phyloP scores from a whole-genome alignment of 2,888 invertebrate genomes.

The Amorpha juglandis region DNA sequence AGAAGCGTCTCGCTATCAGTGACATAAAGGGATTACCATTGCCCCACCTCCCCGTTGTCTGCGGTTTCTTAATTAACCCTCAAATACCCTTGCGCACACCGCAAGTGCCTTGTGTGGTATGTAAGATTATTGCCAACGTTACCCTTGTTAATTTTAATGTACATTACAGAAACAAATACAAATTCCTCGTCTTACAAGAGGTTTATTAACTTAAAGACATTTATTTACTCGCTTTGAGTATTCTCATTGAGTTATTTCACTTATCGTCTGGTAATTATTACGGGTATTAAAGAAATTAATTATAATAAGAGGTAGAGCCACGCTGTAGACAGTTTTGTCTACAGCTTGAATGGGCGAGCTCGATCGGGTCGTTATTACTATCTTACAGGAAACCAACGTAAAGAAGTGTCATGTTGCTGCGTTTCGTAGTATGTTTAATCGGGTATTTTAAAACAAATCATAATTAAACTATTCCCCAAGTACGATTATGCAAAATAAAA shows the following conservation, averaged over 20 bases:
- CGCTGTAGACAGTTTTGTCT: too few species aligned
- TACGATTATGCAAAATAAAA: too few species aligned
- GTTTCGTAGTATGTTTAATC: too few species aligned
- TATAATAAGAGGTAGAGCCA: too few species aligned
- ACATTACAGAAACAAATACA: constrained; percentile 76
- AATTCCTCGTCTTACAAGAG: constrained; percentile 53
- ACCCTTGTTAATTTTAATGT: constrained; percentile 79
- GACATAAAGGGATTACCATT: constrained; percentile 76
- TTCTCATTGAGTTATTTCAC: not conserved
- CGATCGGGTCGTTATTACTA: too few species aligned
- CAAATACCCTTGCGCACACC: constrained; percentile 74
- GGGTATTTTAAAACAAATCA: too few species aligned
- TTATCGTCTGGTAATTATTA: not conserved
- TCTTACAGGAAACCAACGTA: too few species aligned
- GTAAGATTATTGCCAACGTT: constrained; percentile 77
- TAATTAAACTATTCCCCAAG: too few species aligned
- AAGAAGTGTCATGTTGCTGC: too few species aligned
- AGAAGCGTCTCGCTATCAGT: constrained; percentile 63
- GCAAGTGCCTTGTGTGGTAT: constrained; percentile 61
- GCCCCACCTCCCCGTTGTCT: constrained; percentile 60
- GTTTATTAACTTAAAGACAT: constrained; percentile 58
- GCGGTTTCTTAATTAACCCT: constrained; percentile 83
- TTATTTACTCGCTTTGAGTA: constrained; percentile 36
- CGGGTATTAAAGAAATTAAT: not conserved
- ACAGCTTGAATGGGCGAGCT: too few species aligned